Conservation (phyloP, 1,140 invertebrate genomes). For the Drosophila pruinosa region DNA sequence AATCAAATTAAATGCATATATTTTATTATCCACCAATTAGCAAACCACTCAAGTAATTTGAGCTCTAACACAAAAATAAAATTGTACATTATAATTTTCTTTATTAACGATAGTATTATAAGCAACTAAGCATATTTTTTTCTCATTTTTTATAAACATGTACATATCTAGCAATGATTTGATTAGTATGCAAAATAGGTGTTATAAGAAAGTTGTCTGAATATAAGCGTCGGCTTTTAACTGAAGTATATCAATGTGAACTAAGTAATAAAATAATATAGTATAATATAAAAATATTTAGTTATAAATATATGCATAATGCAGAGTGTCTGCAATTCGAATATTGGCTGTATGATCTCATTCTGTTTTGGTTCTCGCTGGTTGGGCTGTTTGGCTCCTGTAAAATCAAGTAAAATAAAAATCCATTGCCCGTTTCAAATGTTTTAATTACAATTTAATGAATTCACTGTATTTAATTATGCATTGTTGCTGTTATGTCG, state of each 20-base stretch:
- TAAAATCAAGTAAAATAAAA: constrained; percentile 66
- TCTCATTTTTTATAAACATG: too few relatives aligned
- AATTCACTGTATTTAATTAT: constrained; percentile 78
- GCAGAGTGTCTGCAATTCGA: neutral
- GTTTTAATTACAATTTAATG: constrained; percentile 81
- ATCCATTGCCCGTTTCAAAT: constrained; percentile 77
- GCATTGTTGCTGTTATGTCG: constrained; percentile 63
- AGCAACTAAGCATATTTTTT: too few relatives aligned
- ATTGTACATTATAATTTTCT: too few relatives aligned
- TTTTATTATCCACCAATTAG: neutral
- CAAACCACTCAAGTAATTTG: neutral
- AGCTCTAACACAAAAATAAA: neutral
- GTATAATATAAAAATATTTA: too few relatives aligned
- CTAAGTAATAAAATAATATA: too few relatives aligned
- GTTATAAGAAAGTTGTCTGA: too few relatives aligned
- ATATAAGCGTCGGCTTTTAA: too few relatives aligned
- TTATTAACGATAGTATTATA: too few relatives aligned
- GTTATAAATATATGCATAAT: too few relatives aligned
- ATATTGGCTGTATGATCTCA: neutral
- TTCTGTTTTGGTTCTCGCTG: constrained; percentile 29
- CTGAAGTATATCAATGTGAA: too few relatives aligned
- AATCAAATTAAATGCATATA: neutral
- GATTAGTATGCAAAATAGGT: too few relatives aligned
- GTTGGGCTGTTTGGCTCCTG: constrained; percentile 21
- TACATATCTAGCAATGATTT: too few relatives aligned